Evolutionary conservation across 92 coral and sea anemone species (phyloP).

Genomic region (Plumapathes pennacea): DNA sequence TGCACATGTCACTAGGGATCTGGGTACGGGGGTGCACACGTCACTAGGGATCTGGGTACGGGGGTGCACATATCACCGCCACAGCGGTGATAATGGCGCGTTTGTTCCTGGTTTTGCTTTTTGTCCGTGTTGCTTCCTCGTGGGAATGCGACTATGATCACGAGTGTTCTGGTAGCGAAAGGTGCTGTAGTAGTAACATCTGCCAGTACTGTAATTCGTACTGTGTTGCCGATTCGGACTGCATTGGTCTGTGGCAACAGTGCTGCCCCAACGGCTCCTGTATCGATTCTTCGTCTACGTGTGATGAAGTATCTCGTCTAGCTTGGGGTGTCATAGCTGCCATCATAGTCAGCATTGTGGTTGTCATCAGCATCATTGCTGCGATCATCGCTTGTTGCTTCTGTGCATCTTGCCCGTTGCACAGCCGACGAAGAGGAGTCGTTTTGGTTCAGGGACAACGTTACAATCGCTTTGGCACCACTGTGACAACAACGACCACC

Average conservation of each 20-base stretch:
- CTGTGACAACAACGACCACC: conserved; percentile 3
- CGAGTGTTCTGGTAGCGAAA: too few species aligned
- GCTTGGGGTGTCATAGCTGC: conserved; percentile 23
- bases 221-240: conserved; percentile 3
- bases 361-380: conserved; percentile 12
- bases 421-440: conserved; percentile 2
- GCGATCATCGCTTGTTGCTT: conserved; percentile 19
- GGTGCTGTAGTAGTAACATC: too few species aligned
- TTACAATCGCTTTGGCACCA: conserved; percentile 15
- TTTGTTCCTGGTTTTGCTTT: too few species aligned
- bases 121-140: too few species aligned
- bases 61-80: too few species aligned
- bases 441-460: conserved; percentile 14
- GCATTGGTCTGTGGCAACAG: neutral
- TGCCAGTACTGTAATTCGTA: too few species aligned
- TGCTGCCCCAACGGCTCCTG: conserved; percentile 17
- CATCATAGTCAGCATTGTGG: conserved; percentile 7
- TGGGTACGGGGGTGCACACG: too few species aligned
- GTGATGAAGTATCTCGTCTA: conserved; percentile 1
- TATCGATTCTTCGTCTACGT: neutral
- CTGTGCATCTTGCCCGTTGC: conserved; percentile 23
- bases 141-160: too few species aligned
- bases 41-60: too few species aligned
- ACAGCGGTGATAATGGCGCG: too few species aligned
- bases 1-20: too few species aligned